Base-by-base conservation (phyloP, 64 coral and sea anemone species). In the Acropora tenuis region DNA sequence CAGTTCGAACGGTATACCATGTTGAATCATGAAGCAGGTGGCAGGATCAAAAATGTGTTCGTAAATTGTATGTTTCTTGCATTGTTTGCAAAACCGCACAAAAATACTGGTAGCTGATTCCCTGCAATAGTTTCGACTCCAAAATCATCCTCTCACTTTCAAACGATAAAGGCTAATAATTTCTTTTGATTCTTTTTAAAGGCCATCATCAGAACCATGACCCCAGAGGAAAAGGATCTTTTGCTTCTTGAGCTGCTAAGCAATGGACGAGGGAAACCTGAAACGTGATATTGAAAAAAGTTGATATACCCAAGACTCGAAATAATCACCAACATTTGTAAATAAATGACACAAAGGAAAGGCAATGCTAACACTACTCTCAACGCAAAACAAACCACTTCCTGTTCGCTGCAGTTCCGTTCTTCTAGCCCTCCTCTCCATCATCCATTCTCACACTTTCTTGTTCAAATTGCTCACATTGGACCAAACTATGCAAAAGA, bases 201-300 rank as follows among this genome's bases (percentile, higher is more conserved):
- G 74, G 44, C 41, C 20, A 46, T 46, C 43, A 76, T 76, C 43
- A 43, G 43, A 43, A 76, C 74, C 4, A 76, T 76, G 41, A 76
- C 74, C 43, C 74, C 74, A 43, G 30, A 76, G 74, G 30, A 76
- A 76, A 76, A 3, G 74, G 74, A 76, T 76, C 20, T 7, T 46
- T 76, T 76, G 74, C 74, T 76, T 46, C 74, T 76, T 43, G 43
- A 76, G 74, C 43, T 76, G 74, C 74, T 76, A 12, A 43, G 30
- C 43, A 63, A 88, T 47, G 92, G 92, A 13, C 18, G 78, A 45
- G 79, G 92, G 15, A 94, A 87, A 63, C 60, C 60, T 63, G 60
- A 63, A 63, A 63, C 60, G 60, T 63, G 60, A 63, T 63, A 63
- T 63, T 63, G 60, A 63, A 63, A 63, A 18, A 12, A 63, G 60